A percentile compares a stretch with the other conserved stretches of the same genome.
Conservation (phyloP, 2,797 vertebrate genomes). For the Varecia variegata region DNA sequence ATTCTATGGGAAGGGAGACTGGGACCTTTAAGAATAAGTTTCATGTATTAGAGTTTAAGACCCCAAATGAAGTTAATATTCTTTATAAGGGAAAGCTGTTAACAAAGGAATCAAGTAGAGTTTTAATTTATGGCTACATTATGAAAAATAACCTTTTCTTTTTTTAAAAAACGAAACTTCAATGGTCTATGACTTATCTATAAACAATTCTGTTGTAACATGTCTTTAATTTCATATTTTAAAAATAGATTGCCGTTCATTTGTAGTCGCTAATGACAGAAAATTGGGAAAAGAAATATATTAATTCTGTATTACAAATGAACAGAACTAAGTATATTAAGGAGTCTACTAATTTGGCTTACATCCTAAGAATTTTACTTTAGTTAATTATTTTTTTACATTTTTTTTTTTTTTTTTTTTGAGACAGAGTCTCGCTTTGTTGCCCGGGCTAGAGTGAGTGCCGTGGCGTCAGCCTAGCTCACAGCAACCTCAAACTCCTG, state of each 20-base stretch:
- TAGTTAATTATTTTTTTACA: too few relatives aligned
- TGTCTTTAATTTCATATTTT: background rate
- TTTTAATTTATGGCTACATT: conserved; percentile 25
- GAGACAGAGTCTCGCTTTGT: too few relatives aligned
- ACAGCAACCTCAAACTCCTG: too few relatives aligned
- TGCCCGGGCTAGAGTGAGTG: too few relatives aligned
- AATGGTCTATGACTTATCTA: background rate
- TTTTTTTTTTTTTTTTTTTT: too few relatives aligned
- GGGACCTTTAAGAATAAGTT: conserved; percentile 53
- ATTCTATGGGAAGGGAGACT: conserved; percentile 15
- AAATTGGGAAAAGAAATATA: background rate
- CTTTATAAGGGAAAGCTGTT: background rate
- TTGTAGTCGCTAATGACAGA: background rate
- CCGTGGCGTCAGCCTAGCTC: too few relatives aligned
- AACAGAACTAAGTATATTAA: background rate
- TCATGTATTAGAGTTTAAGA: background rate
- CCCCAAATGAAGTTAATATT: background rate
- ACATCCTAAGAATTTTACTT: background rate
- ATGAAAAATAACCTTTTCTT: background rate
- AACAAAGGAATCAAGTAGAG: background rate
- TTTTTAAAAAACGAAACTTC: background rate
- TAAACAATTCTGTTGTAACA: conserved; percentile 25
- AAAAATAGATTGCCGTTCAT: background rate
- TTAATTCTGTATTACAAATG: background rate
- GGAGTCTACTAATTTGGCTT: background rate